Evolutionary conservation across 1,140 invertebrate species (phyloP).

Genomic region (Panagrolaimus sp.): DNA sequence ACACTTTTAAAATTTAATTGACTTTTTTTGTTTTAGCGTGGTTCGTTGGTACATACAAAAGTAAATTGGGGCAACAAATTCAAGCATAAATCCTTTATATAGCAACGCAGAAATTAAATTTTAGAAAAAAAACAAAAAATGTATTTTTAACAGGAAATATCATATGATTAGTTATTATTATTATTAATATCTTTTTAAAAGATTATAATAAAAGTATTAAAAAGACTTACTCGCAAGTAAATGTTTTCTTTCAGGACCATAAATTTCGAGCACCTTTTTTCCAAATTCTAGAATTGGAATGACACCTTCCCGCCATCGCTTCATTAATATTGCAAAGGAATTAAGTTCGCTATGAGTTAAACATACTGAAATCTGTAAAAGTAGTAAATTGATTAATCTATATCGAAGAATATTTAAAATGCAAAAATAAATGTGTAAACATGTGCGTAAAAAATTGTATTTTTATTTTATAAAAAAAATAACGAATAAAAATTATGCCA

Average conservation of each 20-base stretch:
- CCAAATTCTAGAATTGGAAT: conserved; percentile 59
- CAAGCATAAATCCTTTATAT: too few relatives aligned
- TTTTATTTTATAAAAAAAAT: too few relatives aligned
- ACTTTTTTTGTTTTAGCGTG: too few relatives aligned
- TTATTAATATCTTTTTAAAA: conserved; percentile 17
- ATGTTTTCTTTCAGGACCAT: conserved; percentile 59
- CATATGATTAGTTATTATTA: neutral
- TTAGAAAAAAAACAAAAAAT: neutral
- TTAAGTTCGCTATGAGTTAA: conserved; percentile 58
- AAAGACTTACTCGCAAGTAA: conserved; percentile 53
- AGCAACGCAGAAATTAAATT: too few relatives aligned
- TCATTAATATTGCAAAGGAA: conserved; percentile 57
- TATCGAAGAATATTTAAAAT: too few relatives aligned
- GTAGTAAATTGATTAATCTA: neutral
- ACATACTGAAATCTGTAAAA: conserved; percentile 58
- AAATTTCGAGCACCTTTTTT: conserved; percentile 58
- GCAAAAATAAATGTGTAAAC: too few relatives aligned
- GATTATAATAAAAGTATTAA: neutral
- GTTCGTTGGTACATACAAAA: too few relatives aligned
- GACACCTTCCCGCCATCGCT: conserved; percentile 52
- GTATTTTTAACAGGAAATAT: neutral
- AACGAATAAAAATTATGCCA: too few relatives aligned
- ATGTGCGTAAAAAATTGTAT: too few relatives aligned
- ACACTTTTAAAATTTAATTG: too few relatives aligned
- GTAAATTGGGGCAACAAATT: too few relatives aligned